Evolutionary conservation across 2,888 invertebrate genomes (phyloP), one percentile per base, ranked within the genome.

Genomic region (Acleris holmiana): DNA sequence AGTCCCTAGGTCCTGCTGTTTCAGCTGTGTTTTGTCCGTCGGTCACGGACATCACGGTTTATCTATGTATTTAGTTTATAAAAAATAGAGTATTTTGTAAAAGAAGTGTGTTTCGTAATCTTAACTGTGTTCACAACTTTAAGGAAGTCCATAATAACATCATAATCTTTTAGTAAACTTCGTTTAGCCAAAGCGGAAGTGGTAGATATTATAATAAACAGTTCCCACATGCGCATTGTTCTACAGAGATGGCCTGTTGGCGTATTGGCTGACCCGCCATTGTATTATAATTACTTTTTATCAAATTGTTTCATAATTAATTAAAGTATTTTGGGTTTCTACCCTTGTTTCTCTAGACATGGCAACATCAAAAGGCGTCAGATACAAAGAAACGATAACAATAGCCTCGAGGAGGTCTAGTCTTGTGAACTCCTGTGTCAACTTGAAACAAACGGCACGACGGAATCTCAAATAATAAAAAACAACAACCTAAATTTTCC

Each of bases 281-380:
- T 65, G 59, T 60, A 60, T 65, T 55, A 21, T 50, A 65, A 64
- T 64, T 17, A 25, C 54, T 64, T 64, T 58, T 58, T 60, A 58
- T 46, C 6, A 65, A 59, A 53, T 29, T 23, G 55, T 60, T 55
- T 21, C 19, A 50, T 61, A 49, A 29, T 59, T 29, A 44, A 65
- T 49, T 49, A 29, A 51, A 58, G 58, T 53, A 19, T 29, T 51
- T 57, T 25, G n/a, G 18, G 51, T 53, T 23, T 57, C 53, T 48
- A 17, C 40, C 47, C 50, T 3, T 15, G 23, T 47, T 40, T 18
- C 17, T 6, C 35, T 23, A 48, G 48, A 29, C n/a, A 44, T 46
- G 18, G 17, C n/a, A 17, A 56, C 40, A n/a, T 25, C 6, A 58
- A 63, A 40, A 58, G 21, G 41, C 19, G 21, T 23, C 10, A 56